Evolutionary conservation across 2,113 vertebrate genomes (phyloP).

Genomic region (Actinemys pallida): DNA sequence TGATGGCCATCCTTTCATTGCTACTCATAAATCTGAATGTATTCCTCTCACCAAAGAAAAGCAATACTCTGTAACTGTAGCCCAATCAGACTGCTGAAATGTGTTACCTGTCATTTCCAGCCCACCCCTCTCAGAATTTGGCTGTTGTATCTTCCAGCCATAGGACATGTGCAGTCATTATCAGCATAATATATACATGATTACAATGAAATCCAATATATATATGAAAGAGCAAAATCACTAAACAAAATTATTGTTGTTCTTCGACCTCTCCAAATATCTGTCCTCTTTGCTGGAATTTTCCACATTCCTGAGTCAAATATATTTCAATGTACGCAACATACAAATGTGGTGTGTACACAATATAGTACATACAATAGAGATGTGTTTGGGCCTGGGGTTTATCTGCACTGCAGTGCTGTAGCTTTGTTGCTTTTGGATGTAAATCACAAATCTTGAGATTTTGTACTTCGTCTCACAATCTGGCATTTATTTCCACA

Average conservation of each 20-base stretch:
- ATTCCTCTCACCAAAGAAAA: background rate
- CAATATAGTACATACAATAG: background rate
- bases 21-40: background rate
- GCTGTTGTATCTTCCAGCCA: background rate
- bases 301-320: background rate
- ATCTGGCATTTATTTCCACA: background rate
- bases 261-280: background rate
- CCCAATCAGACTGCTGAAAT: background rate
- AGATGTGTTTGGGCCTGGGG: fast-evolving
- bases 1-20: background rate
- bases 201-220: background rate
- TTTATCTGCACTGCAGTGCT: background rate
- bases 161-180: background rate
- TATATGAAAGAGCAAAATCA: background rate
- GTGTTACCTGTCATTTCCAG: background rate
- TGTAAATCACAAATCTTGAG: background rate
- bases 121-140: no score
- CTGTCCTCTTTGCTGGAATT: background rate
- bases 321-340: background rate
- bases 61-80: background rate
- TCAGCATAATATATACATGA: background rate
- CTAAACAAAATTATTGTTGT: background rate
- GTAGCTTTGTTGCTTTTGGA: background rate
- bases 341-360: background rate
- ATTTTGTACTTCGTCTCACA: background rate